These are phyloP conservation scores for Temnothorax ravouxi DNA, from an alignment of 2,888 invertebrate genomes.

Conservation along the genomic window DNA sequence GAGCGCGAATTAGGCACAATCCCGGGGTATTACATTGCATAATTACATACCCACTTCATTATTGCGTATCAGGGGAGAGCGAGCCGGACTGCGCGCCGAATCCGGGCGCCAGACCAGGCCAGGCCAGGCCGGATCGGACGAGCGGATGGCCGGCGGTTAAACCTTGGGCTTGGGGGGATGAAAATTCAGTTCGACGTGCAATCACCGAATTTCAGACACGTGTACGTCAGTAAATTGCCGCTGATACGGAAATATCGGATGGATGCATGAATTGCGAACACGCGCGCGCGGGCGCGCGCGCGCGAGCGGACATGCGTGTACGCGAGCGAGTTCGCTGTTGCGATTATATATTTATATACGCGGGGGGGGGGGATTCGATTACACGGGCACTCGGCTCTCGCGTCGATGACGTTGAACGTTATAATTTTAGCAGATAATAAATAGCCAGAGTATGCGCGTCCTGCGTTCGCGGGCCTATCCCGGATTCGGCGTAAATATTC, in stretches of 20 bases:
- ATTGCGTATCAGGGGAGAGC: constrained; percentile 54
- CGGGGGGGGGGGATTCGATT: constrained; percentile 63
- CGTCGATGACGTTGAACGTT: constrained; percentile 63
- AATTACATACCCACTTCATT: constrained; percentile 70
- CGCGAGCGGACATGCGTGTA: neutral
- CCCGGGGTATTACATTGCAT: constrained; percentile 65
- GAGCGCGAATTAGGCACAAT: constrained; percentile 58
- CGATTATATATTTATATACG: constrained; percentile 72
- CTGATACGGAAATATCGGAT: constrained; percentile 73
- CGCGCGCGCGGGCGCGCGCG: constrained; percentile 1
- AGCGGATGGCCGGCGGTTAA: constrained; percentile 49
- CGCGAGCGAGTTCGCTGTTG: constrained; percentile 18
- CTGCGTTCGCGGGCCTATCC: constrained; percentile 24
- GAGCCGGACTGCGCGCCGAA: constrained; percentile 4
- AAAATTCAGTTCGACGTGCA: constrained; percentile 72
- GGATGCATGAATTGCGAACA: constrained; percentile 69
- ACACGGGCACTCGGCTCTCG: constrained; percentile 67
- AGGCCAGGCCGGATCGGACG: constrained; percentile 16
- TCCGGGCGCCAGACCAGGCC: neutral
- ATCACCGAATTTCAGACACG: constrained; percentile 74
- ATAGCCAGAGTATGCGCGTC: constrained; percentile 64
- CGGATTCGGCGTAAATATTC: constrained; percentile 66
- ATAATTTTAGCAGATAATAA: constrained; percentile 75
- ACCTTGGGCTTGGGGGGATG: constrained; percentile 60
- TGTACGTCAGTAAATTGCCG: constrained; percentile 69